phyloP scores from a whole-genome alignment of 35 echinoderm and acorn worm genomes.

The Chiridota heheva region DNA sequence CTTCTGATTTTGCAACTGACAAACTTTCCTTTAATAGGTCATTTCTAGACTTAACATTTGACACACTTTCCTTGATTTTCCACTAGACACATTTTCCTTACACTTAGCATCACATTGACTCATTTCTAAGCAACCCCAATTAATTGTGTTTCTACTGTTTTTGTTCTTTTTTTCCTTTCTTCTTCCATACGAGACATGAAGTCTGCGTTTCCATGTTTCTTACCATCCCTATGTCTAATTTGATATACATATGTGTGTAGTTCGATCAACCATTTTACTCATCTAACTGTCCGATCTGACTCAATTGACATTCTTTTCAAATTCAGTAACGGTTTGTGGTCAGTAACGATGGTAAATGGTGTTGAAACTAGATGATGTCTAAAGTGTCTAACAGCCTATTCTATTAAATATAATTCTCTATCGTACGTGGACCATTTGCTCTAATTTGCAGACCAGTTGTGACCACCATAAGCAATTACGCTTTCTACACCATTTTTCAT shows the following conservation, averaged over 20 bases:
- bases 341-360: constrained; percentile 2
- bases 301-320: background rate
- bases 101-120: no score
- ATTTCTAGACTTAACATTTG: no score
- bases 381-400: constrained; percentile 10
- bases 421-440: constrained; percentile 1
- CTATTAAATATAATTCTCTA: background rate
- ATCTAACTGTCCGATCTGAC: background rate
- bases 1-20: no score
- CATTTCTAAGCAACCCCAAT: no score
- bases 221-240: background rate
- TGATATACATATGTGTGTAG: background rate
- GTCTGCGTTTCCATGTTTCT: background rate
- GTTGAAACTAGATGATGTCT: background rate
- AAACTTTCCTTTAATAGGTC: no score
- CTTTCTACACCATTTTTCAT: background rate
- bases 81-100: no score
- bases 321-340: background rate
- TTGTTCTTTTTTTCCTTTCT: background rate
- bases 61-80: no score
- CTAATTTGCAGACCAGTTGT: background rate
- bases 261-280: no score
- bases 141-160: no score
- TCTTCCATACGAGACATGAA: constrained; percentile 16
- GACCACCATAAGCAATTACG: constrained; percentile 19